These are phyloP conservation scores for Agrenia bidenticulata DNA, from an alignment of 2,888 invertebrate genomes.

Conservation along the genomic window DNA sequence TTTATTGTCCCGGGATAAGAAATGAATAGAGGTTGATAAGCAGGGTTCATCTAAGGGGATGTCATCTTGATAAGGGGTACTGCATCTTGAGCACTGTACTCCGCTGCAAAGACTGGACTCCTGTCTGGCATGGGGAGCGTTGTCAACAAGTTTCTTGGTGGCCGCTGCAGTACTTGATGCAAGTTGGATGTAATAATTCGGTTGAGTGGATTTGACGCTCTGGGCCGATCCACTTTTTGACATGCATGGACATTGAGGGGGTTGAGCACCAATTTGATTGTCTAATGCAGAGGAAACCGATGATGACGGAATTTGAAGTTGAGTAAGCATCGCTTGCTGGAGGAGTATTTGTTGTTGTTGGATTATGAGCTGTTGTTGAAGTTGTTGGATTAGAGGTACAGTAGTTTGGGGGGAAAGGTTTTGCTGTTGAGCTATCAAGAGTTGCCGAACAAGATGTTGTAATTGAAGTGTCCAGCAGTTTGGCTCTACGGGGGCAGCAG, in stretches of 20 bases:
- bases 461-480: conserved; percentile 40
- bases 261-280: conserved; percentile 28
- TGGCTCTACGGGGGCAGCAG: conserved; percentile 58
- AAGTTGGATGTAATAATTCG: conserved; percentile 59
- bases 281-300: conserved; percentile 4
- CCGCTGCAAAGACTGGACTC: conserved; percentile 32
- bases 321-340: conserved; percentile 53
- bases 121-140: conserved; percentile 55
- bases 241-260: conserved; percentile 47
- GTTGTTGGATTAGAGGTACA: conserved; percentile 52
- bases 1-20: conserved; percentile 1
- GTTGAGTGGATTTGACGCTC: conserved; percentile 51
- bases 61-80: conserved; percentile 38
- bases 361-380: conserved; percentile 52
- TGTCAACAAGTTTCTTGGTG: conserved; percentile 59
- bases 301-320: conserved; percentile 49
- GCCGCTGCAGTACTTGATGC: conserved; percentile 56
- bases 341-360: conserved; percentile 53
- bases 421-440: conserved; percentile 51
- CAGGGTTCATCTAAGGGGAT: conserved; percentile 34
- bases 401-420: conserved; percentile 52
- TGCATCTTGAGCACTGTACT: conserved; percentile 35
- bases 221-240: conserved; percentile 55
- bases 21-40: background rate
- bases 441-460: conserved; percentile 50